Base-by-base conservation (phyloP, 2,797 vertebrate species). In the Lagorchestes hirsutus region DNA sequence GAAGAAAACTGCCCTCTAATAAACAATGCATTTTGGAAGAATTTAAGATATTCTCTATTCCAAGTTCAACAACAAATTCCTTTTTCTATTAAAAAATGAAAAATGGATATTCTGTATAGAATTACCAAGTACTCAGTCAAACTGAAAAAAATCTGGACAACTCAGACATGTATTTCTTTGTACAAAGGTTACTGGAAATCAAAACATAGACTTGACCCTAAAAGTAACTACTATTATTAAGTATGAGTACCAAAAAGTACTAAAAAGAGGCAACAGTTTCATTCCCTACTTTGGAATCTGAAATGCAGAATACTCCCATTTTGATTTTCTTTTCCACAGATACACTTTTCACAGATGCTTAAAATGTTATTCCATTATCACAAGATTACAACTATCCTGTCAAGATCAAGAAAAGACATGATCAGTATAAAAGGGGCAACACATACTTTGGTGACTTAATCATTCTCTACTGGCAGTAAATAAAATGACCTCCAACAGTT, bases 11-110 rank as follows among this genome's bases (percentile, higher is more conserved):
- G 40, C 24, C 14, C 91, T 96, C 58, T 91, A 40, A 92, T 54
- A 58, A 93, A 94, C 31, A 55, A 54, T 52, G 46, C 57, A 93
- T 59, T 96, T 74, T 96, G 67, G 92, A 96, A 96, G 34, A 93
- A 97, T 54, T 95, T 93, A 96, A 96, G 92, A 90, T 96, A 94
- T 34, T 58, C 16, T 91, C 57, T 74, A 27, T 59, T 93, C 1
- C n/a, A 93, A 94, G 57, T 82, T 92, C 52, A 96, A 94, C 91
- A 46, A 92, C 54, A 95, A 96, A 95, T 92, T 82, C 1, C 27
- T 55, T n/a, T 93, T 92, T 28, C 67, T 59, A 96, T 93, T 93
- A 95, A 91, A 90, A 90, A n/a, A 92, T n/a, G 87, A 93, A 90
- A 5, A 96, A 90, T 94, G 31, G 13, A 91, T 13, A 91, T 54